Percentiles rank a stretch among this genome's conserved stretches.
Evolutionary conservation across 2,113 vertebrate species (phyloP).

Genomic region (Willisornis vidua): DNA sequence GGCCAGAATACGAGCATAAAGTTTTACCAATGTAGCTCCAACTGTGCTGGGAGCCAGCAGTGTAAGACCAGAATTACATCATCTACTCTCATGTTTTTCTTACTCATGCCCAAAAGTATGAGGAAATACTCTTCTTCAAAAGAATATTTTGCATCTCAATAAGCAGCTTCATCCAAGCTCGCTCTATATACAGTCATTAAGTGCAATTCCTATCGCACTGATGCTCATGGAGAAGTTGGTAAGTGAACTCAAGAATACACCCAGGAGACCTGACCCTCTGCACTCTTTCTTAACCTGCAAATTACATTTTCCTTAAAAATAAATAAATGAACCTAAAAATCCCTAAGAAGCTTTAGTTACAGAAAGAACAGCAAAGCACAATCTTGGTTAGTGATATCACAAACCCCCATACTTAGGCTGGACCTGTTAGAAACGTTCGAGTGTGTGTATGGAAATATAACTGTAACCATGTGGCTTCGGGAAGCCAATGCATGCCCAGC

Average conservation of each 20-base stretch:
- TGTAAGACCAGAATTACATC: neutral
- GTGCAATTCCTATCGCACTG: neutral
- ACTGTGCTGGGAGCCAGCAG: neutral
- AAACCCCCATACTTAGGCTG: neutral
- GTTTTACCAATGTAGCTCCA: neutral
- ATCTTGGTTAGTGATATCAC: neutral
- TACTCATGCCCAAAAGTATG: slow-evolving; percentile 39
- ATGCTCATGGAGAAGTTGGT: neutral
- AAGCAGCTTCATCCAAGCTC: slow-evolving; percentile 9
- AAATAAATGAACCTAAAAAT: slow-evolving; percentile 56
- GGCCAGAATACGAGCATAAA: neutral
- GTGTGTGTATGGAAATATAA: neutral
- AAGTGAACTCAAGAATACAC: slow-evolving; percentile 20
- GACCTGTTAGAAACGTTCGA: neutral
- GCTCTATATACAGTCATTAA: slow-evolving; percentile 15
- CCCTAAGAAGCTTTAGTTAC: slow-evolving; percentile 53
- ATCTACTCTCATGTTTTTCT: slow-evolving; percentile 17
- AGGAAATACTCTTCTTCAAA: slow-evolving; percentile 62
- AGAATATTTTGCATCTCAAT: slow-evolving; percentile 61
- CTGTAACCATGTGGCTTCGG: slow-evolving; percentile 23
- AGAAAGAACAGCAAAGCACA: slow-evolving; percentile 4
- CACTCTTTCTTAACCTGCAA: slow-evolving; percentile 53
- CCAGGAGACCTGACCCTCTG: slow-evolving; percentile 36
- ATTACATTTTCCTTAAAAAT: slow-evolving; percentile 65
- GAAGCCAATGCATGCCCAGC: slow-evolving; percentile 6